Evolutionary conservation across 1,140 invertebrate species (phyloP).

Genomic region (Drosophila repletoides): DNA sequence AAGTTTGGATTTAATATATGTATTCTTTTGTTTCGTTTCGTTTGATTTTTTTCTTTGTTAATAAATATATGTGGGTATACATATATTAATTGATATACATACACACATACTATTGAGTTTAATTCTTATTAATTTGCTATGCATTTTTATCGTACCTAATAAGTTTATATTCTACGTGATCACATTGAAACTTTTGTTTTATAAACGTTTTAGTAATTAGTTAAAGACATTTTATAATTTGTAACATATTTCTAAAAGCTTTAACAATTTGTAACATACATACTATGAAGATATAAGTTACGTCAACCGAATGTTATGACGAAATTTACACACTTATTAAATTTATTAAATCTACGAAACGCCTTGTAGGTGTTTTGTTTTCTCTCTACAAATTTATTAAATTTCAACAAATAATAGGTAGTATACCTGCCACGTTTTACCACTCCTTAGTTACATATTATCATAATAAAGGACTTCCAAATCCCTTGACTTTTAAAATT

Average conservation of each 20-base stretch:
- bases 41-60: no score
- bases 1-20: slow-evolving; percentile 13
- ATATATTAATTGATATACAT: slow-evolving; percentile 13
- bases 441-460: no score
- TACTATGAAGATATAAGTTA: slow-evolving; percentile 44
- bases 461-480: no score
- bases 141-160: slow-evolving; percentile 60
- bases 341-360: slow-evolving; percentile 14
- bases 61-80: slow-evolving; percentile 7
- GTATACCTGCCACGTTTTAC: no score
- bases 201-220: slow-evolving; percentile 67
- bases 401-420: slow-evolving; percentile 5
- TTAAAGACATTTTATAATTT: slow-evolving; percentile 53
- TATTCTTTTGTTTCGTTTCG: slow-evolving; percentile 6
- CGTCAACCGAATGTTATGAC: slow-evolving; percentile 32
- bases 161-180: slow-evolving; percentile 72
- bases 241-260: slow-evolving; percentile 65
- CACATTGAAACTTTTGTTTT: slow-evolving; percentile 79
- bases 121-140: slow-evolving; percentile 53
- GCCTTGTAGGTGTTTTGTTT: not conserved
- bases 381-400: slow-evolving; percentile 11
- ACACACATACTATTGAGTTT: slow-evolving; percentile 17
- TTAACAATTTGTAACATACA: slow-evolving; percentile 64
- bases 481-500: no score
- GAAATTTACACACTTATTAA: slow-evolving; percentile 16